Base-by-base conservation (phyloP, 2,888 invertebrate species). In the Troides helena region DNA sequence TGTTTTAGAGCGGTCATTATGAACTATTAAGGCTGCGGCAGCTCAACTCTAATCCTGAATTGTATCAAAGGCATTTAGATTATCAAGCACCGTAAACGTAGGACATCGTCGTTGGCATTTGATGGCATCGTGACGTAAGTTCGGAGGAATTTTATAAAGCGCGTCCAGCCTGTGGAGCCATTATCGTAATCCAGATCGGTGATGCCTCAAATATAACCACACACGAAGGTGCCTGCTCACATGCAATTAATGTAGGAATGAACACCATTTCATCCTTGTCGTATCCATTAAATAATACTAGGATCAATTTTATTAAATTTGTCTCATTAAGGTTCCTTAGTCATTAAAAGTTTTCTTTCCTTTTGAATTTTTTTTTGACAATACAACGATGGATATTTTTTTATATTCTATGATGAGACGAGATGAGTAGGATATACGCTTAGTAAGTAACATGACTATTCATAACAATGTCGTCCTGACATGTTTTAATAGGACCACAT, bases 181-280 rank as follows among this genome's bases (percentile, higher is more conserved):
- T 91, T 89, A 91, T 91, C 91, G 80, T 85, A 82, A 82, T 85
- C 86, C 81, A 78, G 83, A 90, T 90, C 92, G 85, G 84, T 80
- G 83, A 83, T 81, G 85, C 85, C 81, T 86, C 84, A 85, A 82
- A 78, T 75, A 76, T 79, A 84, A 77, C 90, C 92, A 90, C 92
- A 92, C 92, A 92, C 92, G 92, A 85, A 73, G 89, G 74, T 70
- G 77, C 79, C 84, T 84, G 85, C 87, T 86, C 83, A 80, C 77
- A 77, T 81, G 79, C 84, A 87, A 90, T 90, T 89, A 88, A 89
- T 85, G 83, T 82, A 73, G 60, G 73, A 73, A 71, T 66, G 72
- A 73, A 56, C 58, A 25, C 61, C 70, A 61, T 12, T 18, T 12
- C 53, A n/a, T 18, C n/a, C 18, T 6, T 53, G 53, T 53, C 53